A percentile compares a stretch with the other conserved stretches of the same genome.
Evolutionary conservation across 2,113 vertebrate genomes (phyloP).

Genomic region (Sialia sialis): DNA sequence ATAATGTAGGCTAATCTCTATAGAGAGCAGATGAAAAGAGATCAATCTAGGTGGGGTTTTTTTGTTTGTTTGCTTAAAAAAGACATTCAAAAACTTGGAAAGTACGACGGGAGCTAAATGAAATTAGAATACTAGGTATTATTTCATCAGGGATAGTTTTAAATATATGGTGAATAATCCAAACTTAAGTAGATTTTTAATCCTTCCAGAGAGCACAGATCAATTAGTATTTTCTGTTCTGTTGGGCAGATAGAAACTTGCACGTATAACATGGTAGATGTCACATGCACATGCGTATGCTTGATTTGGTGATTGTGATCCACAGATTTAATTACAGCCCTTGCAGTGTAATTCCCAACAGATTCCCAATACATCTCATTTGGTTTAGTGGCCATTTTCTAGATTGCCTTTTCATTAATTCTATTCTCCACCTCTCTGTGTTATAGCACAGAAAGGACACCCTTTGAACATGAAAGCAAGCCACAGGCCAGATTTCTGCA

Average conservation of each 20-base stretch:
- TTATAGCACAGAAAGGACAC: conserved; percentile 48
- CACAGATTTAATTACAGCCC: conserved; percentile 32
- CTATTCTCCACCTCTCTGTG: conserved; percentile 40
- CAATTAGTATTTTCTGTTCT: not conserved
- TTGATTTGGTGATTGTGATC: conserved; percentile 48
- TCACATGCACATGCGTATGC: conserved; percentile 47
- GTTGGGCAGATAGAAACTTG: not conserved
- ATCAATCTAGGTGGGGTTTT: not conserved
- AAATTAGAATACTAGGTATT: not conserved
- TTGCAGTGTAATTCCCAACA: conserved; percentile 45
- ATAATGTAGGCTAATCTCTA: not conserved
- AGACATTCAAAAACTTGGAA: conserved; percentile 29
- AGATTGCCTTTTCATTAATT: conserved; percentile 38
- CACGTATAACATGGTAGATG: conserved; percentile 25
- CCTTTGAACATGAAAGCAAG: conserved; percentile 34
- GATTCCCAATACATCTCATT: conserved; percentile 55
- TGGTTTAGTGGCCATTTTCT: conserved; percentile 47
- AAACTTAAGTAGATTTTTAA: not conserved
- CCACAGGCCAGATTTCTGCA: conserved; percentile 22
- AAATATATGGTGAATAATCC: not conserved
- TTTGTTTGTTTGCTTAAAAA: conserved; percentile 6
- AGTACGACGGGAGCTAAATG: conserved; percentile 16
- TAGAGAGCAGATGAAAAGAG: conserved; percentile 5
- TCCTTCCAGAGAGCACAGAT: not conserved
- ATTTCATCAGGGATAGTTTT: not conserved